phyloP scores from a whole-genome alignment of 2,888 invertebrate species.

The Plebejus melissa region DNA sequence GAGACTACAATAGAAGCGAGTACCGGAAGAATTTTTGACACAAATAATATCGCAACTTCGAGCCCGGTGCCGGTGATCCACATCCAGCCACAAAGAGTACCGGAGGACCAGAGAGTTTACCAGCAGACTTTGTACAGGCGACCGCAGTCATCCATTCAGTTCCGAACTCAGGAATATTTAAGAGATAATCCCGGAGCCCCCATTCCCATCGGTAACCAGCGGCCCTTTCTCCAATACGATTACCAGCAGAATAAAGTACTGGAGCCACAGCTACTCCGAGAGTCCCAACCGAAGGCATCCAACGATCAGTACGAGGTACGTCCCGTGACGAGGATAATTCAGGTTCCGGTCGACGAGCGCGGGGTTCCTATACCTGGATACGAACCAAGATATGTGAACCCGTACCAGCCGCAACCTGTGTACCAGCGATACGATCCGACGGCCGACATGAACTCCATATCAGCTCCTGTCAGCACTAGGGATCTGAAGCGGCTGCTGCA shows the following conservation, averaged over 20 bases:
- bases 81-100: constrained; percentile 66
- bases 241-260: constrained; percentile 70
- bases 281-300: constrained; percentile 52
- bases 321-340: constrained; percentile 65
- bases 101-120: constrained; percentile 56
- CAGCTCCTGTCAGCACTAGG: constrained; percentile 84
- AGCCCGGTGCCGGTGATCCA: constrained; percentile 77
- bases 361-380: constrained; percentile 68
- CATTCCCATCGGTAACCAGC: constrained; percentile 72
- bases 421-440: constrained; percentile 67
- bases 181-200: constrained; percentile 72
- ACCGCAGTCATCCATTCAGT: constrained; percentile 58
- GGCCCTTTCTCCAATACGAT: constrained; percentile 72
- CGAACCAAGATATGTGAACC: constrained; percentile 59
- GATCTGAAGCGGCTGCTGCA: constrained; percentile 84
- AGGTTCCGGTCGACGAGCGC: constrained; percentile 68
- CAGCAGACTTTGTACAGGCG: constrained; percentile 64
- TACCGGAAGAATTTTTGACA: constrained; percentile 72
- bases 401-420: constrained; percentile 52
- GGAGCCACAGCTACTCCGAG: constrained; percentile 67
- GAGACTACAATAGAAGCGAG: constrained; percentile 74
- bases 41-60: constrained; percentile 70
- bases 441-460: constrained; percentile 79
- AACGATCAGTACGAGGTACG: constrained; percentile 57
- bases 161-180: constrained; percentile 69